Evolutionary conservation across 92 coral and sea anemone genomes (phyloP), one percentile per base, ranked within the genome.

Genomic region (Nematostella vectensis): DNA sequence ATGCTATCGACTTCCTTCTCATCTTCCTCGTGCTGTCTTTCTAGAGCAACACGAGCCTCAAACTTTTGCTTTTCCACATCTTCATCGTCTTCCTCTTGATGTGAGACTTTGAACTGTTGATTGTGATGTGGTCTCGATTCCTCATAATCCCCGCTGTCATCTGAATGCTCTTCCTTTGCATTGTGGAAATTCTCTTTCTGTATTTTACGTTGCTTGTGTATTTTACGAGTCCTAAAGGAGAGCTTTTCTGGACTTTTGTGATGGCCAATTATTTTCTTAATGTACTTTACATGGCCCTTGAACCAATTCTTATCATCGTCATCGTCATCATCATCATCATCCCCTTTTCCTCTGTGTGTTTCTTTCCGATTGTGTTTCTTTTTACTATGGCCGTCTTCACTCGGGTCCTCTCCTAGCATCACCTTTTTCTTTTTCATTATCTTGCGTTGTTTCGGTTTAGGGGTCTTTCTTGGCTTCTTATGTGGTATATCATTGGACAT

Each of bases 401-500:
- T 28, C 29, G 28, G 50, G 37, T 76, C 82, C 42, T 76, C 82
- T 23, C 82, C 82, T 56, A 68, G 71, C 31, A 69, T 39, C 3
- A 56, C 73, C 9, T 76, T 70, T 55, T 64, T 40, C 9, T 50
- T 54, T 12, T 30, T 59, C 3, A 47, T 22, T 2, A 1, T 39
- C 47, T 60, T 83, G 1, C 26, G 60, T 22, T 23, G 57, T 2
- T 48, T 72, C 26, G 43, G 58, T 26, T 56, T 68, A 1, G 76
- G 63, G 29, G 58, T 40, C 39, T 69, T 67, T n/a, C n/a, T n/a
- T 33, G 62, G 47, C 28, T 61, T 63, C 20, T 71, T 74, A 43
- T 66, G 95, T 13, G 95, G 95, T 29, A 85, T 81, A 27, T 85
- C 88, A 26, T 85, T 85, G 0, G 95, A 75, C 88, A 85, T 85